Evolutionary conservation across 1,140 invertebrate genomes (phyloP).

Genomic region (Aradophagus sp.): DNA sequence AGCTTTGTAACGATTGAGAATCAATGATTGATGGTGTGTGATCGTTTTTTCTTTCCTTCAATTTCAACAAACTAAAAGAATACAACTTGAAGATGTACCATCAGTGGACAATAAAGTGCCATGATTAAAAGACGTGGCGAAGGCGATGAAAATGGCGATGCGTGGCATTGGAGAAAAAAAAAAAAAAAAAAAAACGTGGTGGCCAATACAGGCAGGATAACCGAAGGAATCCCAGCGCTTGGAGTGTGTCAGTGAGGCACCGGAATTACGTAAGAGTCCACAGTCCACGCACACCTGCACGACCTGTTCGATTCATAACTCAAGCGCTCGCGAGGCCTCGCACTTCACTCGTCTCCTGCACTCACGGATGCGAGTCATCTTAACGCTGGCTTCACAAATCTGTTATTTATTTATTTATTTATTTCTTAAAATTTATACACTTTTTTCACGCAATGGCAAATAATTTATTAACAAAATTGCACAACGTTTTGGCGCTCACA

Average conservation of each 20-base stretch:
- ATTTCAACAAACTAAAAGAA: too few species aligned
- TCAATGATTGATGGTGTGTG: too few species aligned
- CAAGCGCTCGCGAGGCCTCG: constrained; percentile 15
- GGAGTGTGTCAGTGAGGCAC: constrained; percentile 43
- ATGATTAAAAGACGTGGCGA: constrained; percentile 1
- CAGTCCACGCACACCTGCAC: constrained; percentile 45
- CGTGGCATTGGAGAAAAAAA: too few species aligned
- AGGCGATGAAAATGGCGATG: constrained; percentile 20
- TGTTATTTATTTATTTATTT: too few species aligned
- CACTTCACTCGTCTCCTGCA: constrained; percentile 1
- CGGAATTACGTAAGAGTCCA: constrained; percentile 46
- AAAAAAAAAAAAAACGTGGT: constrained; percentile 9
- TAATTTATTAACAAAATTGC: too few species aligned
- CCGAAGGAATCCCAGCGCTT: constrained; percentile 21
- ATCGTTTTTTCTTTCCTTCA: too few species aligned
- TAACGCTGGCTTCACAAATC: too few species aligned
- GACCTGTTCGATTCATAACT: constrained; percentile 35
- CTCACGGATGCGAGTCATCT: not conserved
- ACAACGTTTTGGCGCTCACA: too few species aligned
- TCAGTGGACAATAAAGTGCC: too few species aligned
- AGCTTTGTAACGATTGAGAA: too few species aligned
- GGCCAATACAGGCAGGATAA: constrained; percentile 13
- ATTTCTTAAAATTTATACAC: not conserved
- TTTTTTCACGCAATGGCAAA: not conserved
- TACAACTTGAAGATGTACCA: too few species aligned